Percentiles rank a stretch among this genome's conserved stretches.
Conservation (phyloP, 1,140 invertebrate species). For the Brachionus paranguensis region DNA sequence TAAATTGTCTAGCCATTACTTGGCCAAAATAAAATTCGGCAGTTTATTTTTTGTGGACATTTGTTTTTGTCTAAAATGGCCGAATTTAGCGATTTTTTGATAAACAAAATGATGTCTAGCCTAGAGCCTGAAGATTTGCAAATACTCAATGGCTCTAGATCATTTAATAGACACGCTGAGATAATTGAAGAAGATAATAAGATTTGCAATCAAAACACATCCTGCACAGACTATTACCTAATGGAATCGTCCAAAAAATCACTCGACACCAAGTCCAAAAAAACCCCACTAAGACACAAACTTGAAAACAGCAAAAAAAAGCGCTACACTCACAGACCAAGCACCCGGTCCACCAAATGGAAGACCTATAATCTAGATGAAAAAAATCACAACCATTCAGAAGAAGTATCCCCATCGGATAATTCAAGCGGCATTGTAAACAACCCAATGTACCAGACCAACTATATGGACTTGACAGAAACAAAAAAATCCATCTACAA, state of each 20-base stretch:
- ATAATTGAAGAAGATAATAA: conserved; percentile 10
- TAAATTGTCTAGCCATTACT: background rate
- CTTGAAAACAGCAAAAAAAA: background rate
- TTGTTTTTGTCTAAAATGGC: background rate
- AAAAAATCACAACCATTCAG: background rate
- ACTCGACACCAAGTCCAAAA: background rate
- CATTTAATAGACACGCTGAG: background rate
- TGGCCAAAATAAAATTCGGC: background rate
- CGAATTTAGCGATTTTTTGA: background rate
- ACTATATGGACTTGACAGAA: background rate
- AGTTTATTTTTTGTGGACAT: background rate
- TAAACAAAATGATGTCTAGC: conserved; percentile 18
- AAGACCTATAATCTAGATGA: background rate
- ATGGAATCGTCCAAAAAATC: background rate
- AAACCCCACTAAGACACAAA: background rate
- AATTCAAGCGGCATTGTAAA: background rate
- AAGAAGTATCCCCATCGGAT: background rate
- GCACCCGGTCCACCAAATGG: background rate
- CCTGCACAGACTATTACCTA: background rate
- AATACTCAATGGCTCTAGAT: background rate
- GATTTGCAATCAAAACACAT: background rate
- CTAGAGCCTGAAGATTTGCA: background rate
- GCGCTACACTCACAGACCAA: background rate
- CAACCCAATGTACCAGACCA: background rate
- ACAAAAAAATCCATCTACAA: background rate